Percentiles rank a stretch among this genome's conserved stretches.
Conservation (phyloP, 2,888 invertebrate species). For the Ochlodes sylvanus region DNA sequence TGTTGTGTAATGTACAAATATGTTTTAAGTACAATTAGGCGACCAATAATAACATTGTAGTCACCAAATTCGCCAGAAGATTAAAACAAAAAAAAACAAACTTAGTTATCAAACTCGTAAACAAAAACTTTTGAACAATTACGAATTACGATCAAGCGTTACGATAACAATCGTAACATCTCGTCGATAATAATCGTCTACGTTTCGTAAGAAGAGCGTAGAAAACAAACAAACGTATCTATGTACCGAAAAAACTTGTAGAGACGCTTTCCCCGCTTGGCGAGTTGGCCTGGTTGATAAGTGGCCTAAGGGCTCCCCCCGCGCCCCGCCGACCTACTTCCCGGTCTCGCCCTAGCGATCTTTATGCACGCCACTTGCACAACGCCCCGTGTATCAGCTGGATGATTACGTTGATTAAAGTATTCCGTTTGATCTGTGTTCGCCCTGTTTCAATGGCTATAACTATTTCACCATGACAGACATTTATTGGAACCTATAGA, state of each 20-base stretch:
- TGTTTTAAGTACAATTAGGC: too few relatives aligned
- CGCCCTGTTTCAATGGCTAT: neutral
- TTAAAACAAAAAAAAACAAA: neutral
- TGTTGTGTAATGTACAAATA: too few relatives aligned
- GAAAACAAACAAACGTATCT: conserved; percentile 43
- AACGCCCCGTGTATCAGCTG: conserved; percentile 79
- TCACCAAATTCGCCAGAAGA: neutral
- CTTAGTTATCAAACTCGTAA: neutral
- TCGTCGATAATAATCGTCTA: conserved; percentile 5
- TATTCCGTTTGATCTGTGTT: conserved; percentile 43
- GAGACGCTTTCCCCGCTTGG: conserved; percentile 71
- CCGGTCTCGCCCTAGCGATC: conserved; percentile 77
- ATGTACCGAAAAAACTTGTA: conserved; percentile 63
- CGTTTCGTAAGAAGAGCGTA: conserved; percentile 35
- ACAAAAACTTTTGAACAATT: neutral
- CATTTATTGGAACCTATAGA: too few relatives aligned
- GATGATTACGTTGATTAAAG: conserved; percentile 58
- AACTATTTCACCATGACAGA: neutral
- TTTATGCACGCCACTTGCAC: conserved; percentile 81
- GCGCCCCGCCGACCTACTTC: conserved; percentile 53
- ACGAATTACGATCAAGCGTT: neutral
- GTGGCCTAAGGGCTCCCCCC: conserved; percentile 80
- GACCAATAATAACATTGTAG: neutral
- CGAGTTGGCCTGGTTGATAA: conserved; percentile 71
- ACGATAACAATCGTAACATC: conserved; percentile 7